Evolutionary conservation across 2,113 vertebrate genomes (phyloP).

Genomic region (Anolis carolinensis): DNA sequence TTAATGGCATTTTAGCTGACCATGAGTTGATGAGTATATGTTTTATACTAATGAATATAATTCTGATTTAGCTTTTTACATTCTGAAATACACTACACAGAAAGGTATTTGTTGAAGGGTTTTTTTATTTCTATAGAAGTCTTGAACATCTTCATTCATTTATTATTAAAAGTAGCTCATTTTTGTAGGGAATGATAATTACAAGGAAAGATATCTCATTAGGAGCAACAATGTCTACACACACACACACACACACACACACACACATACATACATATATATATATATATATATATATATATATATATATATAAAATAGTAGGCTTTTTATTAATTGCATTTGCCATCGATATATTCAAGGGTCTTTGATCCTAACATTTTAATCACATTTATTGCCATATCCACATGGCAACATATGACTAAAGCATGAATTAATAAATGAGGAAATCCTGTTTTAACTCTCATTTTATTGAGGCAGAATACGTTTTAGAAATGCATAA

Average conservation of each 20-base stretch:
- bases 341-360: slow-evolving; percentile 58
- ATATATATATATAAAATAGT: slow-evolving; percentile 25
- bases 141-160: slow-evolving; percentile 62
- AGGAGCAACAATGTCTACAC: slow-evolving; percentile 52
- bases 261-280: no score
- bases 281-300: no score
- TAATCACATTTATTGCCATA: slow-evolving; percentile 65
- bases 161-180: slow-evolving; percentile 58
- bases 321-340: slow-evolving; percentile 67
- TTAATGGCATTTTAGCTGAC: slow-evolving; percentile 9
- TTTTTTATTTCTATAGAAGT: slow-evolving; percentile 58
- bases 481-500: slow-evolving; percentile 57
- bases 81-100: slow-evolving; percentile 61
- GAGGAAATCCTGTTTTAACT: slow-evolving; percentile 59
- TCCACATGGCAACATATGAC: slow-evolving; percentile 57
- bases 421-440: slow-evolving; percentile 67
- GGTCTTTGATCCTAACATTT: slow-evolving; percentile 64
- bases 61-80: slow-evolving; percentile 49
- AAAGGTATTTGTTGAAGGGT: slow-evolving; percentile 56
- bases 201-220: slow-evolving; percentile 45
- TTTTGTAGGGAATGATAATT: slow-evolving; percentile 64
- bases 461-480: slow-evolving; percentile 50
- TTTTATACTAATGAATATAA: slow-evolving; percentile 42
- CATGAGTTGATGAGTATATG: background rate
- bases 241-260: no score